Evolutionary conservation across 2,113 vertebrate genomes (phyloP).

Genomic region (Alligator sinensis): DNA sequence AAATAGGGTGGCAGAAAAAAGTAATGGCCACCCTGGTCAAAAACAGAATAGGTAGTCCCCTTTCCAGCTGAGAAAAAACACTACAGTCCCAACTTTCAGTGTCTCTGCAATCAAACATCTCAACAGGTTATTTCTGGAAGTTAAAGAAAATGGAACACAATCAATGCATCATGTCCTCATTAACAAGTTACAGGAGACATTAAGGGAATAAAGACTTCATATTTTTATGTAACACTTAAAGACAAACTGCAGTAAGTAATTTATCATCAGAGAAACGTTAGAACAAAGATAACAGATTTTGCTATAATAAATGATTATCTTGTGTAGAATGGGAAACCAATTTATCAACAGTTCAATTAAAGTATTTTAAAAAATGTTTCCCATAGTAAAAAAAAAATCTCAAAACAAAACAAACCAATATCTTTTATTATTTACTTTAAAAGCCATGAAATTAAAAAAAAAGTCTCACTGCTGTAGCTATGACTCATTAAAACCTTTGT

Average conservation of each 20-base stretch:
- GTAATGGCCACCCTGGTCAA: neutral
- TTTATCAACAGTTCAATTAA: neutral
- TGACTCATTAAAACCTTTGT: neutral
- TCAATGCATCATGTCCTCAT: neutral
- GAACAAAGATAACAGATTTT: neutral
- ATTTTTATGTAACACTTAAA: neutral
- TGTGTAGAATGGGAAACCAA: neutral
- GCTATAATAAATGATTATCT: neutral
- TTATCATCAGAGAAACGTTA: neutral
- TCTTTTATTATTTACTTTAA: neutral
- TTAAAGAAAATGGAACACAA: neutral
- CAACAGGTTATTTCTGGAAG: neutral
- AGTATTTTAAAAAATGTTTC: neutral
- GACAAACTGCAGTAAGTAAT: neutral
- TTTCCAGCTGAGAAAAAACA: neutral
- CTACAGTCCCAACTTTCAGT: neutral
- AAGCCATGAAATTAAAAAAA: neutral
- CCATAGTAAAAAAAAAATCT: accelerated
- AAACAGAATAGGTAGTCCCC: neutral
- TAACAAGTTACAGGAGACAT: neutral
- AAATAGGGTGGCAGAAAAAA: neutral
- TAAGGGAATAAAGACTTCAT: neutral
- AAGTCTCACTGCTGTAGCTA: neutral
- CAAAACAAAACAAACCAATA: neutral
- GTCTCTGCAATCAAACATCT: neutral